These are phyloP conservation scores for Macroglossus sobrinus DNA, from an alignment of 2,113 vertebrate species.

Conservation along the genomic window DNA sequence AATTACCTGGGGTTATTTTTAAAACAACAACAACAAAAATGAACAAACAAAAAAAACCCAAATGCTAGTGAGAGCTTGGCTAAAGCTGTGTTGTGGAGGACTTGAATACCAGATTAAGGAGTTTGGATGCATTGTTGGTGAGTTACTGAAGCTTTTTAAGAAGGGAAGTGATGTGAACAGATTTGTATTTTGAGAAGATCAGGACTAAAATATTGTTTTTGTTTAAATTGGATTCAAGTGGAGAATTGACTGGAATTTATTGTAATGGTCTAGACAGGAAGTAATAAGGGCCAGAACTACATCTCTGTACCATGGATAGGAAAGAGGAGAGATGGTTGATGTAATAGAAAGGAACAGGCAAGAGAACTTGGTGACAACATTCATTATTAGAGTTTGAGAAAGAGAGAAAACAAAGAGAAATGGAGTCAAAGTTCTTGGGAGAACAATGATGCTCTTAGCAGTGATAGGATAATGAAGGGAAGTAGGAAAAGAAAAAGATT, in stretches of 20 bases:
- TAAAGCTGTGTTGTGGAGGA: not conserved
- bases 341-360: not conserved
- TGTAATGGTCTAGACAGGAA: conserved; percentile 69
- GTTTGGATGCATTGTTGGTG: not conserved
- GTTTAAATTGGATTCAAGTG: conserved; percentile 51
- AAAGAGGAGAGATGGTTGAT: not conserved
- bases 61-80: not conserved
- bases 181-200: conserved; percentile 45
- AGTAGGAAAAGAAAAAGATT: not conserved
- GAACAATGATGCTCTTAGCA: not conserved
- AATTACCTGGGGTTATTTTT: not conserved
- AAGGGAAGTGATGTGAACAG: not conserved
- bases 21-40: not conserved
- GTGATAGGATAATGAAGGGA: not conserved
- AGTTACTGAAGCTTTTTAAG: conserved; percentile 21
- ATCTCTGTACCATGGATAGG: not conserved
- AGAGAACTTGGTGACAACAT: not conserved
- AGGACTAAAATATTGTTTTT: conserved; percentile 40
- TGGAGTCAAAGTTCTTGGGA: not conserved
- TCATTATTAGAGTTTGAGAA: not conserved
- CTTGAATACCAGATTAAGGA: not conserved
- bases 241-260: conserved; percentile 52
- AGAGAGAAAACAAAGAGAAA: not conserved
- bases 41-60: not conserved
- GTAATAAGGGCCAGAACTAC: not conserved